These are phyloP conservation scores for Scaptomyza tumidula DNA, from an alignment of 2,888 invertebrate species.

Conservation along the genomic window DNA sequence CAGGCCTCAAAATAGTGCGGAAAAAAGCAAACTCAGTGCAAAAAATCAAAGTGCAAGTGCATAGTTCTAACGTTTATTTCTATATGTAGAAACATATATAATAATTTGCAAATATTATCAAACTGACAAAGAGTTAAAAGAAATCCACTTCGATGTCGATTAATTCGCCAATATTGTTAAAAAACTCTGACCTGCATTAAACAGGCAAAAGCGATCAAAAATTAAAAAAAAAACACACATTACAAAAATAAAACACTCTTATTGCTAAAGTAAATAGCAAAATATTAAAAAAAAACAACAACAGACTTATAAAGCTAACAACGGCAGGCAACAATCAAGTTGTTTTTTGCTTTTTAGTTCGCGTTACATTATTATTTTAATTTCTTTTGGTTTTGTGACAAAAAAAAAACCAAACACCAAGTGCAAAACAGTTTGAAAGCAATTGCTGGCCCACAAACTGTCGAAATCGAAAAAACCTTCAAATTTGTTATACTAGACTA, in stretches of 20 bases:
- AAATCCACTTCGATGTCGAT: constrained; percentile 82
- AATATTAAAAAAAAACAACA: constrained; percentile 7
- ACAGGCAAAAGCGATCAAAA: constrained; percentile 71
- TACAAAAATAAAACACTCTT: constrained; percentile 2
- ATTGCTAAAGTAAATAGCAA: constrained; percentile 14
- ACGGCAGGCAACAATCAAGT: constrained; percentile 37
- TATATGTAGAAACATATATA: constrained; percentile 25
- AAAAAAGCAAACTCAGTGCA: constrained; percentile 34
- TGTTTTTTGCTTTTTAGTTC: constrained; percentile 72
- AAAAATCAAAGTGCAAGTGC: constrained; percentile 16
- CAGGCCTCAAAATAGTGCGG: constrained; percentile 18
- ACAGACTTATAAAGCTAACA: constrained; percentile 8
- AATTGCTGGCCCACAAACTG: constrained; percentile 37
- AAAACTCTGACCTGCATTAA: constrained; percentile 82
- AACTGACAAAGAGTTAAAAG: constrained; percentile 37
- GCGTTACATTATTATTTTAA: constrained; percentile 61
- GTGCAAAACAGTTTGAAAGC: constrained; percentile 44
- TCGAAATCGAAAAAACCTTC: constrained; percentile 2
- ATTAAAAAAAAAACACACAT: constrained; percentile 19
- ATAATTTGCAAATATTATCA: constrained; percentile 14
- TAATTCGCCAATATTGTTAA: constrained; percentile 81
- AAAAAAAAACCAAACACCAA: constrained; percentile 30
- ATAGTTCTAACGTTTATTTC: neutral
- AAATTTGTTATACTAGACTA: constrained; percentile 9
- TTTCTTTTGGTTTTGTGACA: constrained; percentile 57